Conservation (phyloP, 1,140 invertebrate species). For the Oedothorax gibbosus region DNA sequence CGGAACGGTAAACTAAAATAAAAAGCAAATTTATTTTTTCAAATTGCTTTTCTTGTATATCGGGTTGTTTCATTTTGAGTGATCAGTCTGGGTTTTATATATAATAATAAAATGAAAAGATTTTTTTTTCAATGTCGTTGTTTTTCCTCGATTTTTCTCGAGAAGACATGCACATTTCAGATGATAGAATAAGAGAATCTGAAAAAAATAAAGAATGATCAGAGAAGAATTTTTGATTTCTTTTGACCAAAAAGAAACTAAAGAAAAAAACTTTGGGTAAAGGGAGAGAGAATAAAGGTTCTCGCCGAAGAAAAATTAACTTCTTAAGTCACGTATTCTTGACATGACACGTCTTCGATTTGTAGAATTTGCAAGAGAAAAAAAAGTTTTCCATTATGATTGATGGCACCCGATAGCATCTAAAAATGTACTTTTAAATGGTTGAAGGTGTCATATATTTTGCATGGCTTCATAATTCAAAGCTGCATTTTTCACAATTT, state of each 20-base stretch:
- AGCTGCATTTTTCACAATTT: background rate
- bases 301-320: slow-evolving; percentile 45
- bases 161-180: slow-evolving; percentile 17
- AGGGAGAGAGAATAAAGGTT: background rate
- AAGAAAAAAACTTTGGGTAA: background rate
- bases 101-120: slow-evolving; percentile 46
- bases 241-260: slow-evolving; percentile 6
- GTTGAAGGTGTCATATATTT: slow-evolving; percentile 16
- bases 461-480: slow-evolving; percentile 11
- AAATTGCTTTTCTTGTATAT: slow-evolving; percentile 39
- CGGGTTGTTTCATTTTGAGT: slow-evolving; percentile 44
- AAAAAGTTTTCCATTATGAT: slow-evolving; percentile 43
- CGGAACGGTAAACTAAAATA: background rate
- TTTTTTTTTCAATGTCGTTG: background rate
- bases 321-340: slow-evolving; percentile 48
- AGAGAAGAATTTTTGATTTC: slow-evolving; percentile 23
- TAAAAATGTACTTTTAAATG: slow-evolving; percentile 38
- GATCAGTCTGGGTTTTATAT: slow-evolving; percentile 25
- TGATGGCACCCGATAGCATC: slow-evolving; percentile 34
- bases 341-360: slow-evolving; percentile 45
- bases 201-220: background rate
- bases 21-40: slow-evolving; percentile 44
- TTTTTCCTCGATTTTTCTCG: background rate
- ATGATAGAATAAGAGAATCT: slow-evolving; percentile 21
- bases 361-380: slow-evolving; percentile 30